Evolutionary conservation across 2,888 invertebrate species (phyloP), one percentile per base, ranked within the genome.

Genomic region (Drosophila demipolita): DNA sequence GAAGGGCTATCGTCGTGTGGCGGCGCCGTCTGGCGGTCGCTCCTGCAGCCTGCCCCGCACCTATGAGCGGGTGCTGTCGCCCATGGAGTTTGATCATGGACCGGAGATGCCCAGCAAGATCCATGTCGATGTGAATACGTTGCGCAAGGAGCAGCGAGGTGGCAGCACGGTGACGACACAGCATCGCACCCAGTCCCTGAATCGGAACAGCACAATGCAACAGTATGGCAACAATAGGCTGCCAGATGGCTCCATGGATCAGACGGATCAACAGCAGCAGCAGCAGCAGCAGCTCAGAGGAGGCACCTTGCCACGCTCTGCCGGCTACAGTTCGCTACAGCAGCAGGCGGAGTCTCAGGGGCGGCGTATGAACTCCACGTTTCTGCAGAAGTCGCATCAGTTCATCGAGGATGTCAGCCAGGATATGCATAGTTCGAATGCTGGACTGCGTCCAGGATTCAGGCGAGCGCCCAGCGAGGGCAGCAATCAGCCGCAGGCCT

Each of bases 341-440:
- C 93, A 93, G 17, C 92, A 91, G 52, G 91, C 90, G 2, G 92
- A 89, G 61, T 93, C 94, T n/a, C 95, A 95, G 84, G 95, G 95
- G 94, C 94, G 94, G 82, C 95, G 95, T 73, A 95, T 96, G 95
- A 95, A 95, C 33, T 94, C 94, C 71, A 94, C 94, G 69, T 96
- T 96, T 92, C 95, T 95, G 86, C 94, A 95, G 53, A 96, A 95
- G 90, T 95, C 96, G 2, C 95, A 95, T 89, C 94, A 95, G 87
- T 96, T 96, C 89, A 94, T 95, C 35, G 94, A 94, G 67, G 95
- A 96, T 73, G 94, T 96, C 58, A 95, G 95, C 91, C 94, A 94
- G 42, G 96, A 96, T 92, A 93, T 95, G 54, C 94, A 64, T 66
- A 54, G 71, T 54, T 42, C 57, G 59, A 73, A 81, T n/a, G 75